A percentile compares a stretch with the other conserved stretches of the same genome.
These are phyloP conservation scores for Leptoteleia sp. DNA, from an alignment of 1,140 invertebrate genomes.

Conservation along the genomic window DNA sequence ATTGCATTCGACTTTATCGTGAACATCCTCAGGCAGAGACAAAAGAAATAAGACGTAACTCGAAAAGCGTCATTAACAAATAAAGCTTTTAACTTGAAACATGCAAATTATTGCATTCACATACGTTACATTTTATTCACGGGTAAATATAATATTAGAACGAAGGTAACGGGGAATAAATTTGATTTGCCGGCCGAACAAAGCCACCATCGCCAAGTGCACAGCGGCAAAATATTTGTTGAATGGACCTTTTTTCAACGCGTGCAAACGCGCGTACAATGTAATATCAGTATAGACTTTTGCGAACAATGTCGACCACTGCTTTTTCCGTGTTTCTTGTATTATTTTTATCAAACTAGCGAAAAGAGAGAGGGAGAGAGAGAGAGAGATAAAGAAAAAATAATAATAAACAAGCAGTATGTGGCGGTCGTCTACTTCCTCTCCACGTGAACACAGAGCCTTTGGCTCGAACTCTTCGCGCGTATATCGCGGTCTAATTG, in stretches of 20 bases:
- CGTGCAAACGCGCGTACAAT: slow-evolving; percentile 30
- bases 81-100: no score
- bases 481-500: slow-evolving; percentile 74
- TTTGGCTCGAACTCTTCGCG: slow-evolving; percentile 60
- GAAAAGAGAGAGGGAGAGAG: no score
- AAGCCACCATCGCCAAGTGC: slow-evolving; percentile 10
- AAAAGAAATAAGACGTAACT: no score
- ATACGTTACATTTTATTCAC: slow-evolving; percentile 10
- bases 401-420: no score
- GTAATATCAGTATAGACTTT: slow-evolving; percentile 34
- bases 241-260: slow-evolving; percentile 25
- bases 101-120: not conserved
- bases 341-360: slow-evolving; percentile 57
- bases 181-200: slow-evolving; percentile 16
- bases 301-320: slow-evolving; percentile 30
- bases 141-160: slow-evolving; percentile 19
- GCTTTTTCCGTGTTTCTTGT: slow-evolving; percentile 50
- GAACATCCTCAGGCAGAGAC: no score
- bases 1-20: no score
- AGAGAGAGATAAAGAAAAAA: no score
- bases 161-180: slow-evolving; percentile 13
- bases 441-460: slow-evolving; percentile 42
- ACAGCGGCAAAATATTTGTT: slow-evolving; percentile 31
- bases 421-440: slow-evolving; percentile 27
- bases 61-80: no score